Conservation (phyloP, 1,140 invertebrate genomes). For the Subanguina moxae region DNA sequence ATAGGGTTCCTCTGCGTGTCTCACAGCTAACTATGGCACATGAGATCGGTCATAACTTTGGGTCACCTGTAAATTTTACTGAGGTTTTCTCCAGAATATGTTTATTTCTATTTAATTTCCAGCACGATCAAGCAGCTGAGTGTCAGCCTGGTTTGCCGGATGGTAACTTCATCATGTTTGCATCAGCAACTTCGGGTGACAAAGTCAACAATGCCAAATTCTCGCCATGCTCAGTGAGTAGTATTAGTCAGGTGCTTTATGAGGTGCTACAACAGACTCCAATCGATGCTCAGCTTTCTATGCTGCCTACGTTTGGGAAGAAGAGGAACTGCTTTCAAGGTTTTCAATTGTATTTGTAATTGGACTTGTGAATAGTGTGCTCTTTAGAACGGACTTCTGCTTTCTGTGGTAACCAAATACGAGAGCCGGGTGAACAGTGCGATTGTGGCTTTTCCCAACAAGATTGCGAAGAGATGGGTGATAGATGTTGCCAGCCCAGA, state of each 20-base stretch:
- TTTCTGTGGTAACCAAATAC: slow-evolving; percentile 98
- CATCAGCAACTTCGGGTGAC: slow-evolving; percentile 87
- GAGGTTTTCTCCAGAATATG: neutral
- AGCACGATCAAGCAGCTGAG: slow-evolving; percentile 90
- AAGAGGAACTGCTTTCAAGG: slow-evolving; percentile 87
- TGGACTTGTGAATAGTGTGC: neutral
- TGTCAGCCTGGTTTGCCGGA: slow-evolving; percentile 83
- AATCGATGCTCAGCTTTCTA: slow-evolving; percentile 49
- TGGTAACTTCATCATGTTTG: slow-evolving; percentile 97
- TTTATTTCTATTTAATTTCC: slow-evolving; percentile 49
- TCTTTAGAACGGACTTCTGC: slow-evolving; percentile 57
- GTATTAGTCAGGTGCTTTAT: slow-evolving; percentile 88
- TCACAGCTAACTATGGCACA: slow-evolving; percentile 95
- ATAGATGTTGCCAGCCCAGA: slow-evolving; percentile 82
- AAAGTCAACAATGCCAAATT: slow-evolving; percentile 90
- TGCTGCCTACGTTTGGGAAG: slow-evolving; percentile 64
- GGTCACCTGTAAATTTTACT: slow-evolving; percentile 73
- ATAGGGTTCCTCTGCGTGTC: slow-evolving; percentile 87
- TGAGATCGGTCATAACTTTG: slow-evolving; percentile 99
- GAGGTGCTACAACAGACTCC: slow-evolving; percentile 59
- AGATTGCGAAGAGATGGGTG: slow-evolving; percentile 74
- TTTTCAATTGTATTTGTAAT: slow-evolving; percentile 8
- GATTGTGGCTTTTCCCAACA: slow-evolving; percentile 92
- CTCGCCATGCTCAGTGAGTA: slow-evolving; percentile 83
- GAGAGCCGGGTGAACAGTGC: slow-evolving; percentile 89